These are phyloP conservation scores for Microplitis mediator DNA, from an alignment of 1,140 invertebrate species.

Conservation along the genomic window DNA sequence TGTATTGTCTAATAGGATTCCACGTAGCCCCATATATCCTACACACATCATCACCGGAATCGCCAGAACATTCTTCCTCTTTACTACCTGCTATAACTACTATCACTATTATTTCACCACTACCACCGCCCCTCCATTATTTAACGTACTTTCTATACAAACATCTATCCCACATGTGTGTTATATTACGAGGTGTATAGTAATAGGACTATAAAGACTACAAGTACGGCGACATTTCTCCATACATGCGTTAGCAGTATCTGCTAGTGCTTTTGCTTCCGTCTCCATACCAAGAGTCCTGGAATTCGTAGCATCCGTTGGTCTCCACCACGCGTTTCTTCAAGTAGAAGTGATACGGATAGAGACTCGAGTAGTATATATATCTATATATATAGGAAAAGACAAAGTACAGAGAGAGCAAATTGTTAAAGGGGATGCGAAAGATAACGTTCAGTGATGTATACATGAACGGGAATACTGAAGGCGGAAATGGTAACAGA, in stretches of 20 bases:
- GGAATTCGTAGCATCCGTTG: conserved; percentile 22
- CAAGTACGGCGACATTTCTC: not conserved
- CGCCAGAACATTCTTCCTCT: too few species aligned
- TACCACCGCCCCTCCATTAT: too few species aligned
- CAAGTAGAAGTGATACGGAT: conserved; percentile 19
- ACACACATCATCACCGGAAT: too few species aligned
- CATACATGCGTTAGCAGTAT: not conserved
- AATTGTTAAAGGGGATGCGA: conserved; percentile 17
- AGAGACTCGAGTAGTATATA: too few species aligned
- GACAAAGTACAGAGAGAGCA: not conserved
- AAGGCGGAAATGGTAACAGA: conserved; percentile 9
- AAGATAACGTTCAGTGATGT: conserved; percentile 13
- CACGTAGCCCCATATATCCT: too few species aligned
- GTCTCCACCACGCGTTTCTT: conserved; percentile 9
- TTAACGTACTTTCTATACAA: too few species aligned
- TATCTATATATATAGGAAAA: not conserved
- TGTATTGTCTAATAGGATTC: too few species aligned
- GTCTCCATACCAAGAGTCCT: conserved; percentile 2
- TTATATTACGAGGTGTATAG: too few species aligned
- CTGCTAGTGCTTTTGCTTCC: not conserved
- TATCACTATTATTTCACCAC: too few species aligned
- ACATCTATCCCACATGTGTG: too few species aligned
- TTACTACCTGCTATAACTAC: too few species aligned
- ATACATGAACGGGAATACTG: conserved; percentile 10
- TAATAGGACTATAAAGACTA: too few species aligned